A percentile compares a stretch with the other conserved stretches of the same genome.
Conservation (phyloP, 2,797 vertebrate genomes). For the Etheostoma nigrum region DNA sequence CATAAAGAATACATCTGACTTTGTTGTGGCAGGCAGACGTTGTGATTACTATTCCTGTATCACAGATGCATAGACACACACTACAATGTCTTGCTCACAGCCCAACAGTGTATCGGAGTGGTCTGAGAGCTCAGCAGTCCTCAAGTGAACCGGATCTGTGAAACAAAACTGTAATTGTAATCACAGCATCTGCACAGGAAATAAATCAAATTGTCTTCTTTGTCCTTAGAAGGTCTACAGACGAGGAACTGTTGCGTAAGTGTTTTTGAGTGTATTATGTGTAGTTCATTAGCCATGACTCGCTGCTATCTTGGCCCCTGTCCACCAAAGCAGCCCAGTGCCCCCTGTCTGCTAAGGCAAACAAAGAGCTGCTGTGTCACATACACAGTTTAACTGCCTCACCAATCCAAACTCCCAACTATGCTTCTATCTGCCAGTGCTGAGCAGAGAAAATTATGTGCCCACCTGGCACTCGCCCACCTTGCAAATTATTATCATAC, state of each 20-base stretch:
- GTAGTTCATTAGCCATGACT: slow-evolving; percentile 45
- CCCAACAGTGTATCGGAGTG: slow-evolving; percentile 12
- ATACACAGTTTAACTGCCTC: slow-evolving; percentile 37
- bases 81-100: background rate
- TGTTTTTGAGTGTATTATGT: slow-evolving; percentile 44
- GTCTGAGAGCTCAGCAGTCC: slow-evolving; percentile 40
- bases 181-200: slow-evolving; percentile 19
- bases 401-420: slow-evolving; percentile 42
- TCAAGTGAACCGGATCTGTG: slow-evolving; percentile 37
- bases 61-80: background rate
- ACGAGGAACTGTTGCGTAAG: slow-evolving; percentile 27
- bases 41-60: background rate
- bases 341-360: slow-evolving; percentile 60
- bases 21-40: background rate
- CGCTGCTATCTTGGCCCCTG: slow-evolving; percentile 23
- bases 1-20: background rate
- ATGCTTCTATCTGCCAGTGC: slow-evolving; percentile 68
- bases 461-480: slow-evolving; percentile 86
- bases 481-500: slow-evolving; percentile 89
- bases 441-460: slow-evolving; percentile 77
- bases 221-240: slow-evolving; percentile 77
- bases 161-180: slow-evolving; percentile 29
- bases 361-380: slow-evolving; percentile 79
- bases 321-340: slow-evolving; percentile 45
- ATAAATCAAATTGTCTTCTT: slow-evolving; percentile 52